Evolutionary conservation across 1,140 invertebrate species (phyloP).

Genomic region (Branchinecta lynchi): DNA sequence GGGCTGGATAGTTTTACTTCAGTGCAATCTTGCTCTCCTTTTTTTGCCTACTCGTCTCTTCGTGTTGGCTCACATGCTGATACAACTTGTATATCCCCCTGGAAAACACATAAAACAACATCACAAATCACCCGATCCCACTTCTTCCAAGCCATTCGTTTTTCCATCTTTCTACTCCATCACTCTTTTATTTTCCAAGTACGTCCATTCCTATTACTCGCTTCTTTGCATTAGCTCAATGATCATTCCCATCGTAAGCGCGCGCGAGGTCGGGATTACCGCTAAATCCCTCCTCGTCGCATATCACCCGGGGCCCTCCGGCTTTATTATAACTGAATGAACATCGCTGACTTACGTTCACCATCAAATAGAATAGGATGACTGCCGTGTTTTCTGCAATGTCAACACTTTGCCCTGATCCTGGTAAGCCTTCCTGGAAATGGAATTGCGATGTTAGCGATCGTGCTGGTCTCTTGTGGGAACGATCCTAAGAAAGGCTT

Average conservation of each 20-base stretch:
- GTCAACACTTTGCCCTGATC: not conserved
- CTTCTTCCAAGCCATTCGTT: not conserved
- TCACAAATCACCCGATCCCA: not conserved
- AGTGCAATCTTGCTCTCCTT: too few relatives aligned
- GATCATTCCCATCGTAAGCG: not conserved
- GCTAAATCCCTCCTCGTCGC: not conserved
- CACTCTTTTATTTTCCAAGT: not conserved
- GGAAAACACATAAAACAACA: not conserved
- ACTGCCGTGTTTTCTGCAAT: not conserved
- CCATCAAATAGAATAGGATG: not conserved
- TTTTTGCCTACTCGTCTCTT: too few relatives aligned
- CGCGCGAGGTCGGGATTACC: not conserved
- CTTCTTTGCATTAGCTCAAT: not conserved
- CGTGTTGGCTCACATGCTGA: too few relatives aligned
- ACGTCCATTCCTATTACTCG: not conserved
- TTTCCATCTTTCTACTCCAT: not conserved
- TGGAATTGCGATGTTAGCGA: not conserved
- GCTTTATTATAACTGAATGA: conserved; percentile 4
- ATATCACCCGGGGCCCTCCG: not conserved
- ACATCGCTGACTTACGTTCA: conserved; percentile 6
- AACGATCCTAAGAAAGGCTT: not conserved
- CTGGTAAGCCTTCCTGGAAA: not conserved
- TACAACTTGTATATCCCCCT: too few relatives aligned
- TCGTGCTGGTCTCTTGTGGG: not conserved
- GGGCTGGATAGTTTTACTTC: too few relatives aligned